A percentile compares a stretch with the other conserved stretches of the same genome.
Conservation (phyloP, 2,797 vertebrate species). For the Hybognathus amarus region DNA sequence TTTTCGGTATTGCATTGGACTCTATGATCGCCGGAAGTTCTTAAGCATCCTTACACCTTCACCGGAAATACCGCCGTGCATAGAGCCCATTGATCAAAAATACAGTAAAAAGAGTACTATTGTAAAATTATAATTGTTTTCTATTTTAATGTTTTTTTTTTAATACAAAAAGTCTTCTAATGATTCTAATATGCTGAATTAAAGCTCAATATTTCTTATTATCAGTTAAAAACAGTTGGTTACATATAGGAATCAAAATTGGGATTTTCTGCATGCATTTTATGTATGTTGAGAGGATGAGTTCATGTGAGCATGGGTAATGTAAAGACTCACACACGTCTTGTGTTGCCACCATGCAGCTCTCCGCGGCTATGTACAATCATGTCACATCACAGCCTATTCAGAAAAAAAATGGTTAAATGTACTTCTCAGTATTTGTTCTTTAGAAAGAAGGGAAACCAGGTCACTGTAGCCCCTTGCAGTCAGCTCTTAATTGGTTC, state of each 20-base stretch:
- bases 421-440: slow-evolving; percentile 35
- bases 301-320: slow-evolving; percentile 51
- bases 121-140: no score
- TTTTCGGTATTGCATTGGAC: no score
- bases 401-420: slow-evolving; percentile 39
- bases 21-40: no score
- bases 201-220: background rate
- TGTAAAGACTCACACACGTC: slow-evolving; percentile 38
- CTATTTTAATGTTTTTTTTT: no score
- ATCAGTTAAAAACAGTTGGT: background rate
- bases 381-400: slow-evolving; percentile 41
- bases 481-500: slow-evolving; percentile 40
- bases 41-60: no score
- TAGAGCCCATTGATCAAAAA: no score
- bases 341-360: slow-evolving; percentile 25
- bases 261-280: background rate
- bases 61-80: no score
- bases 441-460: slow-evolving; percentile 39
- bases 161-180: background rate
- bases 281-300: background rate
- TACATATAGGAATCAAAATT: background rate
- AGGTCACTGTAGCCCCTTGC: slow-evolving; percentile 39
- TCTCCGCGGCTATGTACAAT: slow-evolving; percentile 3
- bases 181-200: background rate
- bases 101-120: no score